Evolutionary conservation across 1,140 invertebrate genomes (phyloP), one percentile per base, ranked within the genome.

Genomic region (Apis cerana): DNA sequence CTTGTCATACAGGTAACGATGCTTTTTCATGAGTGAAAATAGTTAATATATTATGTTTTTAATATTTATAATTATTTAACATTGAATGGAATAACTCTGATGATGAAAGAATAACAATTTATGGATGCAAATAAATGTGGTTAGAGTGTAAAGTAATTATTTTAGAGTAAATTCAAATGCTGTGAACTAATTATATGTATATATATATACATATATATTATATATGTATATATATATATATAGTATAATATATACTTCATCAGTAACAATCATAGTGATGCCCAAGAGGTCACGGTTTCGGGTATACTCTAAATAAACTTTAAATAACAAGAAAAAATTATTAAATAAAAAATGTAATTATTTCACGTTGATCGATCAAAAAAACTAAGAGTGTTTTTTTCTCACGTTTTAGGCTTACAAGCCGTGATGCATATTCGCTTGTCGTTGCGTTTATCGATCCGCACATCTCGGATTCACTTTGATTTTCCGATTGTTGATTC

Each of bases 1-100:
- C 93, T 94, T 94, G 93, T 94, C 93, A 93, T 94, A 94, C 94
- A 94, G 93, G 93, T 94, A 94, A 94, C 94, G 94, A 94, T 94
- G 94, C 93, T 92, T 92, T 90, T 89, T 94, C 93, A 94, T 94
- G 94, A 94, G 94, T 94, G 93, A 94, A 94, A 94, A 94, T 94
- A 94, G 93, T 94, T 94, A 94, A 94, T 94, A 94, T 94, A 94
- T 94, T 93, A 94, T 93, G 91, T 93, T 92, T 91, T 92, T 91
- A 84, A 68, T 70, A 62, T 83, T 92, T 94, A 93, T 94, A 91
- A 93, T 94, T 94, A 94, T 94, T 94, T 92, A 94, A 94, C 93
- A 94, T 94, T 94, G 89, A 94, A 92, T 92, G 93, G 91, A 93
- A 93, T 93, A 94, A 92, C 91, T 90, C 74, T 91, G 90, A 93